phyloP scores from a whole-genome alignment of 2,888 invertebrate species.

The Drosophila tripunctata region DNA sequence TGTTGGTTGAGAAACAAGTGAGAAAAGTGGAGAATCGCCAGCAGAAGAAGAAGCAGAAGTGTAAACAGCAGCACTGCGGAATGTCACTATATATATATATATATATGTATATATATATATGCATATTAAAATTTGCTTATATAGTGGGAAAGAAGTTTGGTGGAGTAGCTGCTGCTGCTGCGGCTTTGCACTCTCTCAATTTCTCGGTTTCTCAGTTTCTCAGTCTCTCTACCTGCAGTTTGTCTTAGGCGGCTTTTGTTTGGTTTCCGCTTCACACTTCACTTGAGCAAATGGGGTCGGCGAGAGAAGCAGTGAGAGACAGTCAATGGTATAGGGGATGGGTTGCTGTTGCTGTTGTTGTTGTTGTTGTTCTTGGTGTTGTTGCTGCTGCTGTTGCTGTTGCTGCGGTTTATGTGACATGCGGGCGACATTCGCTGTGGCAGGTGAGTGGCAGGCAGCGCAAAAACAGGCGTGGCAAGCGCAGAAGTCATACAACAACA shows the following conservation, averaged over 20 bases:
- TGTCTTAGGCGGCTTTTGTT: conserved; percentile 76
- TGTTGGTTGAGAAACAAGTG: conserved; percentile 52
- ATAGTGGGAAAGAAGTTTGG: conserved; percentile 16
- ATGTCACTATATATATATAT: conserved; percentile 66
- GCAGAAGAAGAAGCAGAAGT: not conserved
- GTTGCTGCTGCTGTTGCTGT: conserved; percentile 59
- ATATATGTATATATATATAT: too few species aligned
- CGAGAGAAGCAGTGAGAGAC: not conserved
- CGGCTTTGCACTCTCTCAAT: not conserved
- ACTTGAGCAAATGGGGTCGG: conserved; percentile 46
- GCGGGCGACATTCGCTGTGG: conserved; percentile 72
- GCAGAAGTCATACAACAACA: conserved; percentile 74
- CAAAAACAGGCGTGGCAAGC: conserved; percentile 54
- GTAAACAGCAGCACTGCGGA: conserved; percentile 21
- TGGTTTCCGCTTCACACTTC: conserved; percentile 80
- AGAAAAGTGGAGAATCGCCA: conserved; percentile 57
- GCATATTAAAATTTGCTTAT: conserved; percentile 77
- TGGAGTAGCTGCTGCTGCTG: not conserved
- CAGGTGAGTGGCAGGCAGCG: conserved; percentile 75
- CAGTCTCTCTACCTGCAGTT: conserved; percentile 60
- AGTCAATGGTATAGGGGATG: not conserved
- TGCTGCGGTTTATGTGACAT: conserved; percentile 77
- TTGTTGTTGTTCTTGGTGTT: conserved; percentile 33
- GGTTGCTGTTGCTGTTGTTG: conserved; percentile 17
- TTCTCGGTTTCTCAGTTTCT: not conserved